Conservation (phyloP, 2,113 vertebrate genomes). For the Clupea harengus region DNA sequence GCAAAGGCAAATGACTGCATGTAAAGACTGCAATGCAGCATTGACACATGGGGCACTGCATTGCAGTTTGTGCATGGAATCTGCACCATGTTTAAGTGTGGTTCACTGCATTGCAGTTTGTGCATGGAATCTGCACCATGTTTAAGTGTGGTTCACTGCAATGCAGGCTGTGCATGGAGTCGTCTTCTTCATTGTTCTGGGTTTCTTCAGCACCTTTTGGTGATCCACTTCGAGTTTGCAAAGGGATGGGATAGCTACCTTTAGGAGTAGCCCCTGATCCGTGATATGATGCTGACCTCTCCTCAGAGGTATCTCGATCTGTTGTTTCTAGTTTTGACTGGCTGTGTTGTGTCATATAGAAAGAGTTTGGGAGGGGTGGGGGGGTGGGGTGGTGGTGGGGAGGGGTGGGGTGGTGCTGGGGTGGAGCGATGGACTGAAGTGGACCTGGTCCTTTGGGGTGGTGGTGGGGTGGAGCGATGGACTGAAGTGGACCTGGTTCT, state of each 20-base stretch:
- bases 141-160: not conserved
- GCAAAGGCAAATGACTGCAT: not conserved
- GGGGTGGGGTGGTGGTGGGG: too few species aligned
- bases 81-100: not conserved
- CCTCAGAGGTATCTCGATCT: too few species aligned
- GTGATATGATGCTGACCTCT: too few species aligned
- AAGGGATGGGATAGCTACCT: not conserved
- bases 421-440: too few species aligned
- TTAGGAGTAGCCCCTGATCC: too few species aligned
- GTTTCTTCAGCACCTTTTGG: not conserved
- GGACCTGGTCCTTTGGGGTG: too few species aligned
- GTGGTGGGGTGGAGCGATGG: too few species aligned
- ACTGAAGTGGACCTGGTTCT: not conserved
- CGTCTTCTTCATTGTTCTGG: not conserved
- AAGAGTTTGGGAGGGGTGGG: too few species aligned
- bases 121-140: not conserved
- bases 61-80: conserved; percentile 10
- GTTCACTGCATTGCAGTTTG: conserved; percentile 13
- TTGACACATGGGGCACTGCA: not conserved
- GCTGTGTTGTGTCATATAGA: too few species aligned
- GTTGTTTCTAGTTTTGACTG: too few species aligned
- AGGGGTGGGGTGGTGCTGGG: too few species aligned
- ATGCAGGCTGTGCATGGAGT: not conserved
- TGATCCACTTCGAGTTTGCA: not conserved
- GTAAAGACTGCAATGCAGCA: conserved; percentile 4